Conservation (phyloP, 2,888 invertebrate genomes). For the Formica aserva region DNA sequence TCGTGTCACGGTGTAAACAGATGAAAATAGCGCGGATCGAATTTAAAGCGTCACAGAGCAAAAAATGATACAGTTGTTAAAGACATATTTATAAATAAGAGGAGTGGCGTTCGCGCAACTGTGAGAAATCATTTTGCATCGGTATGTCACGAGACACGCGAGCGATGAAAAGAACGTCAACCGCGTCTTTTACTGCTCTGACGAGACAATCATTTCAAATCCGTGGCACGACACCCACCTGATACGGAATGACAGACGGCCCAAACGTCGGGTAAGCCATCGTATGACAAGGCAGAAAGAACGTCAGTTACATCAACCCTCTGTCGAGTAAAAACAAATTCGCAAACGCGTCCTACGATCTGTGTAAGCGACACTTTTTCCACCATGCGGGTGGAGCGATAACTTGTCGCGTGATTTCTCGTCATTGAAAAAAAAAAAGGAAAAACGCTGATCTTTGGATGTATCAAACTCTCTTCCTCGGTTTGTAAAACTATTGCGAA, state of each 20-base stretch:
- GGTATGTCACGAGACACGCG: background rate
- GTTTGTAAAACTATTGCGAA: background rate
- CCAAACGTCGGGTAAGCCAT: constrained; percentile 50
- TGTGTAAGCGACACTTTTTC: constrained; percentile 55
- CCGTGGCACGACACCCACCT: constrained; percentile 31
- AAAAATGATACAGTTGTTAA: background rate
- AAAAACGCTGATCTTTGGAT: background rate
- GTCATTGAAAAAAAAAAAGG: constrained; percentile 21
- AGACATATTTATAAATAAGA: constrained; percentile 10
- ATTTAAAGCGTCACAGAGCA: constrained; percentile 1
- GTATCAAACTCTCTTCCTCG: background rate
- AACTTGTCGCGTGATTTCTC: constrained; percentile 48
- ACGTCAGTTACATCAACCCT: constrained; percentile 54
- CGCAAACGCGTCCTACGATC: constrained; percentile 37
- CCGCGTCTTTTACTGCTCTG: constrained; percentile 40
- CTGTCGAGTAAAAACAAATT: constrained; percentile 52
- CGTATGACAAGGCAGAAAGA: constrained; percentile 51
- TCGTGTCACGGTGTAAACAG: background rate
- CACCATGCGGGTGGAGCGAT: constrained; percentile 41
- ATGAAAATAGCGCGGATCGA: background rate
- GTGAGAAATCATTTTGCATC: constrained; percentile 32
- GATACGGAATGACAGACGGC: constrained; percentile 53
- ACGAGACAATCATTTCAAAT: constrained; percentile 59
- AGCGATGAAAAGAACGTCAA: constrained; percentile 58
- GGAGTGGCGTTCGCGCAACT: background rate